phyloP scores from a whole-genome alignment of 2,113 vertebrate genomes.

The Indicator maculatus region DNA sequence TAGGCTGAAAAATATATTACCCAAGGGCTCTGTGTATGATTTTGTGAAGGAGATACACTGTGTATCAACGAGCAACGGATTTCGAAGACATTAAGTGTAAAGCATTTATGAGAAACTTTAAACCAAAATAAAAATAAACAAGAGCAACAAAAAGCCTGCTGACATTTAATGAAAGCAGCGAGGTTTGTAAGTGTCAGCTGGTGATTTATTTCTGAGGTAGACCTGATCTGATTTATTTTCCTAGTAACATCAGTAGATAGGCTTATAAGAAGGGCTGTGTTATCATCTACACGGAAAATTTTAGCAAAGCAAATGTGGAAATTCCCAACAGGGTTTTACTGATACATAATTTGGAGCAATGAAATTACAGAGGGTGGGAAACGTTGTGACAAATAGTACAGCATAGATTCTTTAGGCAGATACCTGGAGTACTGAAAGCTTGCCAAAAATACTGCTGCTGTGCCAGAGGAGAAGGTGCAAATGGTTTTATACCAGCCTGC shows the following conservation, averaged over 20 bases:
- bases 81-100: not conserved
- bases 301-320: not conserved
- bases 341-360: not conserved
- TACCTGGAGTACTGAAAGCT: not conserved
- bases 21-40: not conserved
- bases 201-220: slow-evolving; percentile 23
- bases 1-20: slow-evolving; percentile 3
- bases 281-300: not conserved
- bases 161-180: not conserved
- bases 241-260: not conserved
- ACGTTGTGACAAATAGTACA: not conserved
- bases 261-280: not conserved
- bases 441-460: not conserved
- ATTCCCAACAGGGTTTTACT: not conserved
- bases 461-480: not conserved
- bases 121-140: slow-evolving; percentile 9
- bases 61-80: not conserved
- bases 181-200: slow-evolving; percentile 15
- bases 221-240: slow-evolving; percentile 25
- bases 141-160: slow-evolving; percentile 17
- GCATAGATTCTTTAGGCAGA: not conserved
- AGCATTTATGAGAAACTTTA: slow-evolving; percentile 4
- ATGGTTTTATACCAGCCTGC: not conserved
- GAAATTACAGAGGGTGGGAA: not conserved
- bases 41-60: not conserved